Percentiles rank a stretch among this genome's conserved stretches.
Evolutionary conservation across 2,113 vertebrate genomes (phyloP).

Genomic region (Andinoacara biseriatus): DNA sequence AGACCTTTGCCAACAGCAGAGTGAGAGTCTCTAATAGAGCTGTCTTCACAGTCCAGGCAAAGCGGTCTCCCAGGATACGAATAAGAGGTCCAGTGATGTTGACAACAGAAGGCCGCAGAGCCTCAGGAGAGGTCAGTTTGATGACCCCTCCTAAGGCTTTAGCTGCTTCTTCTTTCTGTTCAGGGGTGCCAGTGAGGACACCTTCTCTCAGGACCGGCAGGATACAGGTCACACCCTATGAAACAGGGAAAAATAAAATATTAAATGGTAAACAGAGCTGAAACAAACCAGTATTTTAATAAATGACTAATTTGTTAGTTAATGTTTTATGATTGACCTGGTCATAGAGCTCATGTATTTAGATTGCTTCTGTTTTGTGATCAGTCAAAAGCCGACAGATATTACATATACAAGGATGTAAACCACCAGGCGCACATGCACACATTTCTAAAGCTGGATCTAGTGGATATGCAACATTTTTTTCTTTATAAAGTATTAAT

Average conservation of each 20-base stretch:
- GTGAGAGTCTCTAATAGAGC: constrained; percentile 95
- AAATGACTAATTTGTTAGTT: background rate
- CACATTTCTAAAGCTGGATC: background rate
- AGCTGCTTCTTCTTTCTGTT: constrained; percentile 97
- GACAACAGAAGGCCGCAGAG: constrained; percentile 93
- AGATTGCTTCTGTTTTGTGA: background rate
- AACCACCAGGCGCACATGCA: background rate
- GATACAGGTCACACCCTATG: constrained; percentile 95
- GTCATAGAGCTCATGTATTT: background rate
- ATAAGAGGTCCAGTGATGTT: constrained; percentile 98
- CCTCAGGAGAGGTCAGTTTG: constrained; percentile 93
- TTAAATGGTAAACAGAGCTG: background rate
- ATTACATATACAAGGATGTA: background rate
- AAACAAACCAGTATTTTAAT: no score
- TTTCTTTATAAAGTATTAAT: background rate
- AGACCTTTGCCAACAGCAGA: constrained; percentile 93
- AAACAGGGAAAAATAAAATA: background rate
- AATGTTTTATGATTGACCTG: background rate
- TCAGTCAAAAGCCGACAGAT: background rate
- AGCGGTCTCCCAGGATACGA: constrained; percentile 95
- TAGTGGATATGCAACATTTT: background rate
- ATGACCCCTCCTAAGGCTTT: constrained; percentile 94
- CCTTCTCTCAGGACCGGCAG: constrained; percentile 95
- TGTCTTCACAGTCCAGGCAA: constrained; percentile 94
- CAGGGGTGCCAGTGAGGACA: constrained; percentile 92